Evolutionary conservation across 2,797 vertebrate species (phyloP).

Genomic region (Distichodus sexfasciatus): DNA sequence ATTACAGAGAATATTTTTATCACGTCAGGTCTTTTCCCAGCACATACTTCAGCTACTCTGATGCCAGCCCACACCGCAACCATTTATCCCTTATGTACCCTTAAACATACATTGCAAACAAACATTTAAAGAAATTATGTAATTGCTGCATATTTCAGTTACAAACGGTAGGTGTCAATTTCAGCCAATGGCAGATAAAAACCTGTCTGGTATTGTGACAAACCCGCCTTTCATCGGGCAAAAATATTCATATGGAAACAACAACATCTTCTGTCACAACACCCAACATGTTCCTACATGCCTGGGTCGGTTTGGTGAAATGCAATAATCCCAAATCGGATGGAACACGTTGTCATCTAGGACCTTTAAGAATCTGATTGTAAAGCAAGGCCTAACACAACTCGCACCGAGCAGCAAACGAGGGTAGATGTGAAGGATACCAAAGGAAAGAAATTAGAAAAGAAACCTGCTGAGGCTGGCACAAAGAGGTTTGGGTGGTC

Average conservation of each 20-base stretch:
- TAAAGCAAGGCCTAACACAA: not conserved
- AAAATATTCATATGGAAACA: not conserved
- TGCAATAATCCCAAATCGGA: not conserved
- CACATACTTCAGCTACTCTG: too few species aligned
- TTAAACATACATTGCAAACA: too few species aligned
- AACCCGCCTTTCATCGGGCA: not conserved
- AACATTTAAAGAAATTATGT: too few species aligned
- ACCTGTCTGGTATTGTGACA: not conserved
- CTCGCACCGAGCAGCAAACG: not conserved
- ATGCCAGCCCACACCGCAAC: too few species aligned
- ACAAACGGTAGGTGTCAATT: too few species aligned
- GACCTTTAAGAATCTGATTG: not conserved
- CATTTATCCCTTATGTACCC: too few species aligned
- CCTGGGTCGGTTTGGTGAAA: not conserved
- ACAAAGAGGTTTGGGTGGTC: too few species aligned
- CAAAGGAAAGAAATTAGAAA: too few species aligned
- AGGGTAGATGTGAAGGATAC: not conserved
- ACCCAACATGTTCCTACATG: slow-evolving; percentile 11
- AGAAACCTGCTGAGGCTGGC: too few species aligned
- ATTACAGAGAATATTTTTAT: too few species aligned
- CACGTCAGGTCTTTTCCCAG: too few species aligned
- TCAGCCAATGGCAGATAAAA: not conserved
- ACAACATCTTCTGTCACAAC: not conserved
- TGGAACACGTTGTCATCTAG: not conserved
- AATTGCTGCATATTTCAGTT: too few species aligned